Base-by-base conservation (phyloP, 1,140 invertebrate species). In the Mizuhopecten yessoensis region DNA sequence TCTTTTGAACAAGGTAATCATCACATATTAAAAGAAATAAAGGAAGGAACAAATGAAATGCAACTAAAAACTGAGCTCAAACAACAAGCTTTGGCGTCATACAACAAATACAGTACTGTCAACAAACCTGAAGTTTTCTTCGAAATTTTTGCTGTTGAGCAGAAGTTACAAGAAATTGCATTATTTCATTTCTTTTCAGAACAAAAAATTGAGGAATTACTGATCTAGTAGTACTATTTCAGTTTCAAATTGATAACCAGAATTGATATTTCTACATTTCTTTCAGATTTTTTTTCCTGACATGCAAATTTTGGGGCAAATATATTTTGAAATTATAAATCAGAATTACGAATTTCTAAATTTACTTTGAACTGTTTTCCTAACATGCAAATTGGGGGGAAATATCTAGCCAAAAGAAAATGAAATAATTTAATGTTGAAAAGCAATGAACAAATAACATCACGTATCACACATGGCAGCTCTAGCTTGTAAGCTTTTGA, bases 91-190 rank as follows among this genome's bases (percentile, higher is more conserved):
- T 34, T 9, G 17, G 39, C 34, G 89, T 49, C 89, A 34, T 36
- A 86, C 39, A 34, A 34, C 86, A 42, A 34, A 87, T 34, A 86
- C 34, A 42, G 23, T 39, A 89, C 11, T 75, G 57, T 75, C 33
- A 75, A 94, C 93, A 34, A 93, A 94, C 93, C 93, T 94, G 90
- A 34, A 94, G 34, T 91, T 94, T 94, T 90, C 90, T 90, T 88
- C 91, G 87, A 91, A 92, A 93, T 92, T 93, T 94, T 87, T 90
- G 92, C 94, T 94, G 94, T 89, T 89, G 88, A 88, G 57, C 57
- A 75, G 57, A 75, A 75, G 11, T 75, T 75, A 75, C n/a, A 75
- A 29, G n/a, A 75, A 75, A 75, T 7, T n/a, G n/a, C 57, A 75
- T 75, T 75, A 75, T 29, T 75, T 75, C 57, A 75, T 75, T 29